phyloP scores from a whole-genome alignment of 2,888 invertebrate species.

The Erynnis tages region DNA sequence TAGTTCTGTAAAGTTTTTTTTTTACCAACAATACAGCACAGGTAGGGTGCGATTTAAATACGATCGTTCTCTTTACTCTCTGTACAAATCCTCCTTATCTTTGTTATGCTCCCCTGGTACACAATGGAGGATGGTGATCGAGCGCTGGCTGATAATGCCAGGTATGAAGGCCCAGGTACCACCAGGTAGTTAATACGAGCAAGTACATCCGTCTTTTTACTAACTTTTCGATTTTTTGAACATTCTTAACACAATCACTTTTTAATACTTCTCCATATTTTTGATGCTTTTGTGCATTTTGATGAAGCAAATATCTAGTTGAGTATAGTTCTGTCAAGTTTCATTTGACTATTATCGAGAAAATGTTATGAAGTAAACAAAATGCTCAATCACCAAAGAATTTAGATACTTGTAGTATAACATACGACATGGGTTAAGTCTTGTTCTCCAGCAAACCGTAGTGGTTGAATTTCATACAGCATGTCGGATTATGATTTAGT shows the following conservation, averaged over 20 bases:
- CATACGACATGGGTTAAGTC: no score
- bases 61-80: constrained; percentile 29
- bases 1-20: constrained; percentile 24
- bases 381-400: no score
- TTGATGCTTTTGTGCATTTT: no score
- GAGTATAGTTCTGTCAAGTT: no score
- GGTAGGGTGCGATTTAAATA: constrained; percentile 32
- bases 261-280: neutral
- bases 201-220: neutral
- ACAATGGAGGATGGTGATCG: constrained; percentile 24
- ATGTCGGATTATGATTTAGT: no score
- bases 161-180: constrained; percentile 24
- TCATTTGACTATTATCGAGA: no score
- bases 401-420: no score
- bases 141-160: constrained; percentile 20
- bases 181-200: neutral
- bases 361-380: no score
- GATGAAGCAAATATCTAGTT: no score
- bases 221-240: neutral
- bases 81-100: constrained; percentile 31
- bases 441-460: no score
- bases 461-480: no score
- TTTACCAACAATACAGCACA: constrained; percentile 21
- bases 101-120: constrained; percentile 27
- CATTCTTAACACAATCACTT: neutral